These are phyloP conservation scores for Thamnophis elegans DNA, from an alignment of 2,797 vertebrate genomes.

Conservation along the genomic window DNA sequence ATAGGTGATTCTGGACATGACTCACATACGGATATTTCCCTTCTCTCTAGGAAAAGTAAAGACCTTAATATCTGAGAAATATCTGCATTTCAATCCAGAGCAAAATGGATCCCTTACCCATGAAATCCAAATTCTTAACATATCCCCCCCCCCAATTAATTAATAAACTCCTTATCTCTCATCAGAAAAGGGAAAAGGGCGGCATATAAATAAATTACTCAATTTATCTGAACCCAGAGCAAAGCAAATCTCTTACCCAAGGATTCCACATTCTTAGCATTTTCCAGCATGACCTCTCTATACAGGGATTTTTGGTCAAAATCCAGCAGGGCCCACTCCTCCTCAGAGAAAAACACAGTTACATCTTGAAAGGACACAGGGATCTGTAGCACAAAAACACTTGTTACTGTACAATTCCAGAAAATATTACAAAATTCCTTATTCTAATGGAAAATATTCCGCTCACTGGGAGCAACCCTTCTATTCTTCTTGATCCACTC, in stretches of 20 bases:
- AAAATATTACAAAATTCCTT: not conserved
- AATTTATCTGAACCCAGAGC: not conserved
- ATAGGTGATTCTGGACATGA: not conserved
- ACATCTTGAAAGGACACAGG: not conserved
- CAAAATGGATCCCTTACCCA: not conserved
- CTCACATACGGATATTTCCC: not conserved
- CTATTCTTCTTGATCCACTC: not conserved
- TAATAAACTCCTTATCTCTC: not conserved
- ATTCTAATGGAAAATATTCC: not conserved
- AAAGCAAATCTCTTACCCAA: not conserved
- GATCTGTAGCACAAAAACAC: not conserved
- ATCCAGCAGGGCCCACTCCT: not conserved
- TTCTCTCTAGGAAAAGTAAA: not conserved
- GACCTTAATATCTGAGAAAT: not conserved
- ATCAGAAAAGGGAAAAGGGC: too few relatives aligned
- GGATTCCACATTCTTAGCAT: not conserved
- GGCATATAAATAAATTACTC: too few relatives aligned
- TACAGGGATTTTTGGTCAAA: not conserved
- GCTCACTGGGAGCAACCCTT: not conserved
- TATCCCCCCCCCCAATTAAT: rapidly evolving
- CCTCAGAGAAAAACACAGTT: not conserved
- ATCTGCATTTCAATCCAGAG: not conserved
- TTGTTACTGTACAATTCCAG: not conserved
- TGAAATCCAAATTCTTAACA: not conserved
- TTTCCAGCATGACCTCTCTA: not conserved